Evolutionary conservation across 2,888 invertebrate species (phyloP).

Genomic region (Eueremaeus valkanovi): DNA sequence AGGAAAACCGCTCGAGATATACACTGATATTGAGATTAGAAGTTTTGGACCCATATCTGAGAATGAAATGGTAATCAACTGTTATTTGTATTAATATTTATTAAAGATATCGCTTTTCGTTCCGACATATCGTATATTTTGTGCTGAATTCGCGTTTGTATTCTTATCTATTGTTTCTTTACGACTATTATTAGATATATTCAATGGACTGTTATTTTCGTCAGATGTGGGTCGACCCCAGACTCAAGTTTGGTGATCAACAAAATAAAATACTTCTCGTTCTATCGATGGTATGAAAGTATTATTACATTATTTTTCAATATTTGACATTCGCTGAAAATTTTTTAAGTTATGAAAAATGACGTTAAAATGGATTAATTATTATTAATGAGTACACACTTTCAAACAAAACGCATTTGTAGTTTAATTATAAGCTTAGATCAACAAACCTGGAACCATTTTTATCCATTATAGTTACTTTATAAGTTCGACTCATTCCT

Average conservation of each 20-base stretch:
- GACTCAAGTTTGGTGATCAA: constrained; percentile 62
- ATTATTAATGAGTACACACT: no score
- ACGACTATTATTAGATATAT: no score
- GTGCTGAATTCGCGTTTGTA: neutral
- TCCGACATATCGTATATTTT: no score
- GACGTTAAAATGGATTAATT: no score
- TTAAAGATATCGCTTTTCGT: no score
- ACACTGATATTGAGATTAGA: constrained; percentile 75
- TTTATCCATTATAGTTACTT: no score
- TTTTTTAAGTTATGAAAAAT: no score
- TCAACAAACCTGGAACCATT: no score
- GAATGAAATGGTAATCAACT: constrained; percentile 70
- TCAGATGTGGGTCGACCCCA: constrained; percentile 77
- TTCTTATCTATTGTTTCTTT: neutral
- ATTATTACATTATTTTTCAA: neutral
- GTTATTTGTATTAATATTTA: neutral
- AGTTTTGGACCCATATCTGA: constrained; percentile 84
- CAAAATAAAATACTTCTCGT: constrained; percentile 64
- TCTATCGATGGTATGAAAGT: neutral
- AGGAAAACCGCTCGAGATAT: constrained; percentile 69
- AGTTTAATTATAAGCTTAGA: no score
- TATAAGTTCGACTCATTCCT: no score
- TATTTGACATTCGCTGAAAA: neutral
- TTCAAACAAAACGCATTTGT: no score
- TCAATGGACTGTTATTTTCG: constrained; percentile 85